Conservation (phyloP, 2,888 invertebrate genomes). For the Xestobium rufovillosum region DNA sequence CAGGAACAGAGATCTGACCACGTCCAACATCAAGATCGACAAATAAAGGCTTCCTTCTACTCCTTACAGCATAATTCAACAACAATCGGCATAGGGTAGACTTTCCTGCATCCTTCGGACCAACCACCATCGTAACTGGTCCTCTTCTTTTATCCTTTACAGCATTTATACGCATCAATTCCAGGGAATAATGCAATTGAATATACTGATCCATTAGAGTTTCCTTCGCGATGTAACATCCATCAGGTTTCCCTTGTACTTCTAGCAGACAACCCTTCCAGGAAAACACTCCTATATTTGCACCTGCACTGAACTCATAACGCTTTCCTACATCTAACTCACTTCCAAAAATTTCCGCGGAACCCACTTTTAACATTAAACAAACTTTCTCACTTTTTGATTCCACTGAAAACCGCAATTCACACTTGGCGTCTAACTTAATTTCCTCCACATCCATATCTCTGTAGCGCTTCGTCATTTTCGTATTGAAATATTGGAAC, state of each 20-base stretch:
- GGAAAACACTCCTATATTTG: constrained; percentile 92
- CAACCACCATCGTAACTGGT: constrained; percentile 84
- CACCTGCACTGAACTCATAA: constrained; percentile 81
- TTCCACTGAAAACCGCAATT: constrained; percentile 93
- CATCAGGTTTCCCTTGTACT: constrained; percentile 82
- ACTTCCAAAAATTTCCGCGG: constrained; percentile 95
- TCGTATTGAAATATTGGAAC: no score
- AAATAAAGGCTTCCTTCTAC: constrained; percentile 80
- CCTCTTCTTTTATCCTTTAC: constrained; percentile 67
- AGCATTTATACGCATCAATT: constrained; percentile 77
- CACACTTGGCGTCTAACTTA: constrained; percentile 78
- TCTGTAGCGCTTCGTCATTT: constrained; percentile 24
- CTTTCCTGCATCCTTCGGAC: constrained; percentile 95
- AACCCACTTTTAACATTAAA: constrained; percentile 78
- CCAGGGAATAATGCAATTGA: constrained; percentile 92
- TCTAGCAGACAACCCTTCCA: constrained; percentile 91
- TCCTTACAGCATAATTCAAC: constrained; percentile 90
- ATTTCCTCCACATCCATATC: constrained; percentile 54
- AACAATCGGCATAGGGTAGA: constrained; percentile 77
- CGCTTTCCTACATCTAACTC: constrained; percentile 89
- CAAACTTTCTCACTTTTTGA: constrained; percentile 75
- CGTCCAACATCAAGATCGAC: constrained; percentile 96
- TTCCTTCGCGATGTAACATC: constrained; percentile 90
- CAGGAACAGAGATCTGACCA: constrained; percentile 85
- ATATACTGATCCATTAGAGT: constrained; percentile 95